Evolutionary conservation across 2,888 invertebrate species (phyloP), one percentile per base, ranked within the genome.

Genomic region (Autographa pulchrina): DNA sequence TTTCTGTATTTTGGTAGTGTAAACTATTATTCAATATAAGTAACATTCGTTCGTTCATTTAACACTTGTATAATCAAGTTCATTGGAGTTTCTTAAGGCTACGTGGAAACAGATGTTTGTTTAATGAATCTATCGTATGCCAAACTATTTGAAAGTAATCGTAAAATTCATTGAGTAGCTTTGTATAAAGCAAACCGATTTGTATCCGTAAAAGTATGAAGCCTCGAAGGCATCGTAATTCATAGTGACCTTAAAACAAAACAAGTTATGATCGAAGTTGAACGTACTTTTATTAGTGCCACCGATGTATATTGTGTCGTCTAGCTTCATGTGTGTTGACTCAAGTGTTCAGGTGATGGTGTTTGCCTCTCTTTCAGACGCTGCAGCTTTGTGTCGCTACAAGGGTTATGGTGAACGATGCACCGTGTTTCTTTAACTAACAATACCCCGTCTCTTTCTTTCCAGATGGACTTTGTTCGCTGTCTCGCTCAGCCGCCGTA

Each of bases 361-460:
- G 80, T 77, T 77, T 87, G 72, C 82, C 86, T 92, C 88, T 90
- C 81, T 92, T 92, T 87, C 92, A 92, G 92, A 85, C 79, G 88
- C 88, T 77, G 86, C 85, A 74, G 93, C 93, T 93, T 92, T 91
- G 79, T 92, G 93, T 93, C 90, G 91, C 89, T 85, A 84, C 80
- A 82, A 80, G 79, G 85, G 81, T 80, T 84, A 86, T 84, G 94
- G 95, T 94, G 91, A 90, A 90, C 87, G 92, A 92, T 89, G 81
- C 82, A 83, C 82, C 84, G 85, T 85, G 83, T 89, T 88, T 83
- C 81, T 83, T 88, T 86, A 75, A 93, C 89, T 94, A 93, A 94
- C 92, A 88, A 87, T 89, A 87, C 92, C 91, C 88, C 93, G 90
- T 95, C 93, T 95, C 94, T 95, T 84, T 95, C 92, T 93, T 95